These are phyloP conservation scores for Acanthosoma haemorrhoidale DNA, from an alignment of 2,888 invertebrate species.

Conservation along the genomic window DNA sequence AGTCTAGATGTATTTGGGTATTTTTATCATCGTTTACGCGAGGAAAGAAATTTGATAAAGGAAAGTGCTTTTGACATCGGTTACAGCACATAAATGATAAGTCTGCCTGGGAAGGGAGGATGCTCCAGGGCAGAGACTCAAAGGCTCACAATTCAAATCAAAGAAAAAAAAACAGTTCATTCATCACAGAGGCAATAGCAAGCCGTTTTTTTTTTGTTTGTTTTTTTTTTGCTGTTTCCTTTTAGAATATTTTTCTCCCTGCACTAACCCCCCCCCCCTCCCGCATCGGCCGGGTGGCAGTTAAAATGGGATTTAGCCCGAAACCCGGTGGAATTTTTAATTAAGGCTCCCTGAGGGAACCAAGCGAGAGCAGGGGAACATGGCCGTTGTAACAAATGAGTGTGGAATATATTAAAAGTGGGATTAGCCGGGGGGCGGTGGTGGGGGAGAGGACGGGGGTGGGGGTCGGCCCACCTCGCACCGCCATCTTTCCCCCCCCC, in stretches of 20 bases:
- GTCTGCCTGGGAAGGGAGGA: background rate
- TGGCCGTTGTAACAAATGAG: slow-evolving; percentile 29
- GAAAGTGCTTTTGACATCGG: background rate
- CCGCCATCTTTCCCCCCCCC: slow-evolving; percentile 17
- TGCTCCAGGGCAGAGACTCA: background rate
- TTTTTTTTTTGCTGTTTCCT: slow-evolving; percentile 4
- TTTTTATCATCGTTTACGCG: too few species aligned
- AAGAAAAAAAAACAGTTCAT: slow-evolving; percentile 17
- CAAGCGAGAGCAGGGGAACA: slow-evolving; percentile 4
- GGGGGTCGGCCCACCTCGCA: background rate
- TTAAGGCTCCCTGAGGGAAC: slow-evolving; percentile 16
- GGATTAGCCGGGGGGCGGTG: background rate
- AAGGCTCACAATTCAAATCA: background rate
- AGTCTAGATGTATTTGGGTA: too few species aligned
- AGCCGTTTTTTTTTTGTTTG: background rate
- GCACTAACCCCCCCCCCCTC: slow-evolving; percentile 5
- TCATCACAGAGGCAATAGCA: slow-evolving; percentile 16
- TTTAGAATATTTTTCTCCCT: slow-evolving; percentile 9
- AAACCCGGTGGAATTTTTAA: slow-evolving; percentile 25
- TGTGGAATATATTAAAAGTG: slow-evolving; percentile 19
- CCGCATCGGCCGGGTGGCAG: background rate
- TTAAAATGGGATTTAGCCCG: slow-evolving; percentile 26
- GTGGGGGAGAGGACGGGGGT: slow-evolving; percentile 20
- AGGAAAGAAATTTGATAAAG: too few species aligned
- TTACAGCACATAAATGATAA: background rate